Evolutionary conservation across 2,113 vertebrate species (phyloP), one percentile per base, ranked within the genome.

Genomic region (Spilogale gracilis): DNA sequence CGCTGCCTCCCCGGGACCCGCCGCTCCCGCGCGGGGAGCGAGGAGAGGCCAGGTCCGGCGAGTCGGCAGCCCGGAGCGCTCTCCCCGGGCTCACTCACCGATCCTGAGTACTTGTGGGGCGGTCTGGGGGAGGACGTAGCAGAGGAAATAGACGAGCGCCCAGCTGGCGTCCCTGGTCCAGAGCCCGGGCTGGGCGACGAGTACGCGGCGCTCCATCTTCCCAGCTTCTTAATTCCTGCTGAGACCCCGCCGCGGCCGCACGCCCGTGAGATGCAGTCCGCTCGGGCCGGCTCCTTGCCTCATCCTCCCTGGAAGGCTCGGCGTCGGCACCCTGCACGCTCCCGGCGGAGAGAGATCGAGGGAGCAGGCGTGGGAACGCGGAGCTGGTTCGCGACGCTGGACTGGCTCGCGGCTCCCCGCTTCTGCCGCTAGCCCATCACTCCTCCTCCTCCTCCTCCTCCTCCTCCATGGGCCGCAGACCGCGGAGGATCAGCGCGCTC

Each of bases 91-190:
- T 89, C 98, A 99, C 99, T 99, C 98, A 99, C 99, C 99, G 98
- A 99, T 99, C 98, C 99, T 98, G 97, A 99, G 99, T 97, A 99
- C 99, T 98, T 99, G 99, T 98, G 99, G 99, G 69, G 98, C 98
- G 98, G 99, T 99, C 93, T 98, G 98, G 91, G 99, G 99, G 98
- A 99, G 98, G 98, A 99, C 97, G 98, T 98, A 99, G 93, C 99
- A 98, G 97, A 99, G 98, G 93, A 99, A 94, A 94, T 99, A 98
- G 76, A 99, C 96, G 92, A 99, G 98, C 92, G 99, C 98, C 98
- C 99, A 98, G 98, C 98, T 94, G 98, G 98, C 97, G 95, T 98
- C 99, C 99, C 99, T 98, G 96, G 98, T 99, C 97, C 98, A 97
- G 98, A 98, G 98, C 98, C 98, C 96, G 89, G 98, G 98, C 98